These are phyloP conservation scores for Schlechtendalia chinensis DNA, from an alignment of 1,140 invertebrate species.

Conservation along the genomic window DNA sequence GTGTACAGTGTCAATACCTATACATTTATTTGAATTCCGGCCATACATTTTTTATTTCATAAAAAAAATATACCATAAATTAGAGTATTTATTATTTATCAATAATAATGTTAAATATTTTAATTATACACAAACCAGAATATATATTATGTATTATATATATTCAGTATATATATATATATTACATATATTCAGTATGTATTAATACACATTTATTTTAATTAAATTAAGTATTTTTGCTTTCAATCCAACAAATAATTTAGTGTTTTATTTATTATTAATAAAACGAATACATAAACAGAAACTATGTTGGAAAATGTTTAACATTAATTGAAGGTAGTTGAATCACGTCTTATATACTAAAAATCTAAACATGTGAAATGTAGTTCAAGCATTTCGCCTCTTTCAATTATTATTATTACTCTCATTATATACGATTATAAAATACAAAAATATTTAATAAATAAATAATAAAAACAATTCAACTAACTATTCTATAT, in stretches of 20 bases:
- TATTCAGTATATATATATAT: too few species aligned
- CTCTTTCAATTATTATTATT: not conserved
- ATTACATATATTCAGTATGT: too few species aligned
- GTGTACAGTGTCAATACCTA: too few species aligned
- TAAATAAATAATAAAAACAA: not conserved
- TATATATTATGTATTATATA: too few species aligned
- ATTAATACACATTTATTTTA: not conserved
- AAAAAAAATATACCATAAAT: too few species aligned
- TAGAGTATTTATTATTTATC: too few species aligned
- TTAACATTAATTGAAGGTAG: not conserved
- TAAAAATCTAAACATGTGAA: not conserved
- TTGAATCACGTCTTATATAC: not conserved
- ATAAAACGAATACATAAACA: not conserved
- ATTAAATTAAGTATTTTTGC: not conserved
- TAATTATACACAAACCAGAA: too few species aligned
- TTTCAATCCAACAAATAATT: not conserved
- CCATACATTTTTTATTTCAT: too few species aligned
- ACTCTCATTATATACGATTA: not conserved
- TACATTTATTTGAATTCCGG: too few species aligned
- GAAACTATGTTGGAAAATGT: not conserved
- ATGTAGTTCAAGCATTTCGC: not conserved
- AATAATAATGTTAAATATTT: too few species aligned
- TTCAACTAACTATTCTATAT: not conserved
- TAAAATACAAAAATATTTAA: not conserved
- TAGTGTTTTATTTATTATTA: not conserved